Base-by-base conservation (phyloP, 2,113 vertebrate genomes). In the Hypocryptadius cinnamomeus region DNA sequence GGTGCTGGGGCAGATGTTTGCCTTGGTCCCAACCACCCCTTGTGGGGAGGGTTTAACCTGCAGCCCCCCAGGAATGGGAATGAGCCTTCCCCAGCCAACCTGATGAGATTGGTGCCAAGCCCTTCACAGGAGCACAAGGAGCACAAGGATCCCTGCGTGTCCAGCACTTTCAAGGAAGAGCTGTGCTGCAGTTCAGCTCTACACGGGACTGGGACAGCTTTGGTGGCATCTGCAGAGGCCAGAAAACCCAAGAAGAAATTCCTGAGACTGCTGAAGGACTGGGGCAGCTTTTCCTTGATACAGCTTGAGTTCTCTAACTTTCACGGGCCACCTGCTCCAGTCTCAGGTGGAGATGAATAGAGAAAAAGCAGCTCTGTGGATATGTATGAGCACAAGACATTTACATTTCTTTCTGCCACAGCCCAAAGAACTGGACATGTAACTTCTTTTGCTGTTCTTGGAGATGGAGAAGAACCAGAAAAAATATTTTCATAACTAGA, bases 71-170 rank as follows among this genome's bases (percentile, higher is more conserved):
- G 60, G 19, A 81, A 42, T 2, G 3, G 33, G 17, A 8, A 70
- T 2, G 20, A 28, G 37, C 4, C 35, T 73, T 77, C 42, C 70
- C 0, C 0, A 69, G 50, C 21, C 37, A 11, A 0, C 19, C 15
- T 57, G 15, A 11, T 16, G 5, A 12, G 47, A 12, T 40, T 1
- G 2, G 9, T 37, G 13, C 50, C 21, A 33, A 81, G 31, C 13
- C 51, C 31, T 57, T 42, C 4, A 1, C 23, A 72, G 68, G n/a
- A n/a, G n/a, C n/a, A n/a, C n/a, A n/a, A n/a, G n/a, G n/a, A n/a
- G 19, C 24, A 60, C 1, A 3, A 59, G 33, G 23, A 30, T 89
- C 16, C 47, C n/a, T 1, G 1, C 0, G 0, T 47, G 44, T 10
- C 24, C 14, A 6, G 16, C 8, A 33, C 24, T 24, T 57, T 17